Evolutionary conservation across 2,888 invertebrate genomes (phyloP).

Genomic region (Agrochola circellaris): DNA sequence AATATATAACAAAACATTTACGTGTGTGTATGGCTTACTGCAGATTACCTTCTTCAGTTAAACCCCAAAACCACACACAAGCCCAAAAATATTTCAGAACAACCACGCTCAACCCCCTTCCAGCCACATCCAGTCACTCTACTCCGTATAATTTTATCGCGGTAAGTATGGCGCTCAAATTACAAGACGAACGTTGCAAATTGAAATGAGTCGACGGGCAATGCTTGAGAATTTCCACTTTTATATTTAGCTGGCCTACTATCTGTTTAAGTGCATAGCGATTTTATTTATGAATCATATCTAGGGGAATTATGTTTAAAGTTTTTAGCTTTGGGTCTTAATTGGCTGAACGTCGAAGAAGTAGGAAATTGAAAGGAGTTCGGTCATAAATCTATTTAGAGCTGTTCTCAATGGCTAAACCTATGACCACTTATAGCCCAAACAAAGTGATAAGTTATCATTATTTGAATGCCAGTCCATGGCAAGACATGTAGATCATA

Average conservation of each 20-base stretch:
- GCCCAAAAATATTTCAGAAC: not conserved
- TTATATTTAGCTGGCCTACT: conserved; percentile 48
- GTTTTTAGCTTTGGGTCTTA: not conserved
- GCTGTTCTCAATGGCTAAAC: not conserved
- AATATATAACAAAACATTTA: not conserved
- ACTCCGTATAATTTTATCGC: conserved; percentile 71
- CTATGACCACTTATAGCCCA: too few species aligned
- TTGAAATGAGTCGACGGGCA: conserved; percentile 76
- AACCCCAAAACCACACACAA: conserved; percentile 14
- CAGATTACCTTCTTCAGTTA: not conserved
- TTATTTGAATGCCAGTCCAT: too few species aligned
- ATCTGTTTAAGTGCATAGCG: conserved; percentile 40
- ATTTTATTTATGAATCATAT: conserved; percentile 51
- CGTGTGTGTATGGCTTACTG: not conserved
- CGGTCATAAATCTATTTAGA: not conserved
- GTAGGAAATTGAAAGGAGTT: not conserved
- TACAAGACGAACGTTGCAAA: conserved; percentile 79
- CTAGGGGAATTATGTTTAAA: conserved; percentile 17
- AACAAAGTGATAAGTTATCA: too few species aligned
- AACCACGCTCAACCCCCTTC: conserved; percentile 24
- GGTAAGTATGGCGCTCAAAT: conserved; percentile 79
- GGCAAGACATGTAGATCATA: too few species aligned
- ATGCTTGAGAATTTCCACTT: conserved; percentile 65
- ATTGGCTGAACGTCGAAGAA: conserved; percentile 6
- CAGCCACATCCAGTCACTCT: conserved; percentile 68